Evolutionary conservation across 1,140 invertebrate species (phyloP), one percentile per base, ranked within the genome.

Genomic region (Antheraea mylitta): DNA sequence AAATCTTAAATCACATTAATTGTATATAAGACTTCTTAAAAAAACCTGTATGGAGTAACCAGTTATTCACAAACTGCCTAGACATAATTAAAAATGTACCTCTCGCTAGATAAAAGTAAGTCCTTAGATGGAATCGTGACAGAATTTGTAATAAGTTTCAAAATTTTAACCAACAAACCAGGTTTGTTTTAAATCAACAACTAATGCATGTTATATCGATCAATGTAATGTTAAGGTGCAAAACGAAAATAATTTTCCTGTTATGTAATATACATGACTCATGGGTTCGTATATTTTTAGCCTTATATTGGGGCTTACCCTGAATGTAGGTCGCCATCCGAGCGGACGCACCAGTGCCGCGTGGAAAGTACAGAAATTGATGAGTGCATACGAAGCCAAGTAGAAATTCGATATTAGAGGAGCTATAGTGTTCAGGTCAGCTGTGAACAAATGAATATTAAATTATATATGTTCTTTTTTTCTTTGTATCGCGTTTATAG

Each of bases 311-410:
- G n/a, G 37, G 80, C 86, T 93, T 95, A 97, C 97, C 90, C 94
- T 94, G 93, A 97, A 98, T 13, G 96, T 96, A 48, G 97, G 97
- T 70, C 97, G 93, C 97, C 97, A 98, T 19, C 97, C 98, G 68
- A 98, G 90, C 0, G 97, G 97, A 70, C 97, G 96, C n/a, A 97
- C 94, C 0, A 98, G 89, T 4, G 96, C 96, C 9, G 97, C 97
- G 90, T 98, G 97, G 93, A 99, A 99, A 60, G 98, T 98, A 81
- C 98, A 98, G 92, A 98, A 99, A 92, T 99, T 99, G 81, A 99
- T 98, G 45, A 99, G 94, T 22, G 98, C 97, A 84, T 99, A 99
- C 6, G 98, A 97, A 30, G 98, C 98, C 85, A 99, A 93, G 88
- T 99, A 99, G 89, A 99, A 99, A 86, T 98, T 99, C 18, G 98